phyloP scores from a whole-genome alignment of 2,888 invertebrate genomes.

The Drosophila histrio region DNA sequence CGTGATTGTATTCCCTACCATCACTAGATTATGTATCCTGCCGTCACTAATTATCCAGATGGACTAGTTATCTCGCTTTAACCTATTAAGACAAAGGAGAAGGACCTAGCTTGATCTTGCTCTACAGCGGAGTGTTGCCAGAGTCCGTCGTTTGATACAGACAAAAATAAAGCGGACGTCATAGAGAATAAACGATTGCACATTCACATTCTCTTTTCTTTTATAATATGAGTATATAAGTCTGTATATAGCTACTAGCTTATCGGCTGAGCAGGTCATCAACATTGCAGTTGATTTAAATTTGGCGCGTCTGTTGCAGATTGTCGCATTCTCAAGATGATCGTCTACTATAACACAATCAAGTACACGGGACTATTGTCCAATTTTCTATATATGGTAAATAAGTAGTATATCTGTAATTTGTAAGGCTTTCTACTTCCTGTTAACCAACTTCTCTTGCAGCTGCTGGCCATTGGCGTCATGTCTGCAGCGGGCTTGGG shows the following conservation, averaged over 20 bases:
- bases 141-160: no score
- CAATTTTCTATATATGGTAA: conserved; percentile 77
- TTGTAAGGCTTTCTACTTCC: neutral
- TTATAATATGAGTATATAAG: neutral
- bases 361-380: conserved; percentile 74
- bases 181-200: no score
- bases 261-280: conserved; percentile 43
- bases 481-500: conserved; percentile 69
- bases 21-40: no score
- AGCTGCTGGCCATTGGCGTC: conserved; percentile 74
- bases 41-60: no score
- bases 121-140: no score
- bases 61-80: no score
- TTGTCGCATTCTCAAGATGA: conserved; percentile 63
- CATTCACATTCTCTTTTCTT: neutral
- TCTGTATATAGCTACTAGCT: conserved; percentile 40
- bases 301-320: conserved; percentile 33
- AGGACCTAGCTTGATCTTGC: no score
- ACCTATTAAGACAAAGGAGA: no score
- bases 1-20: no score
- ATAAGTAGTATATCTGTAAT: conserved; percentile 26
- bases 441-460: neutral
- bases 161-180: no score
- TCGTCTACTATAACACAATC: conserved; percentile 69
- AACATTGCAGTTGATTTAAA: conserved; percentile 52